Conservation (phyloP, 2,113 vertebrate genomes). For the Muntiacus muntjak region DNA sequence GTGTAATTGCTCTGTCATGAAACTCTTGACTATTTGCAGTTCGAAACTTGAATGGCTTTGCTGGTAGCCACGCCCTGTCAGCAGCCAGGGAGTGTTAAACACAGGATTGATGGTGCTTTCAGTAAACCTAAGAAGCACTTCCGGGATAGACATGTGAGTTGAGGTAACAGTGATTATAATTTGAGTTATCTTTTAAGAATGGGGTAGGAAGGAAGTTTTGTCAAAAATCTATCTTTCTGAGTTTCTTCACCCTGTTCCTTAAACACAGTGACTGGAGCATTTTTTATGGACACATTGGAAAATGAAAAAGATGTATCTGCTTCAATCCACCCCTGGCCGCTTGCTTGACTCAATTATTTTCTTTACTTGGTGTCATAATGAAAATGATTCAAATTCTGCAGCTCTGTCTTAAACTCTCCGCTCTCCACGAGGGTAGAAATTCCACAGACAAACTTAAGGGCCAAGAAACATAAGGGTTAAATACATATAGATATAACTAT, state of each 20-base stretch:
- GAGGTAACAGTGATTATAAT: not conserved
- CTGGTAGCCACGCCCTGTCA: not conserved
- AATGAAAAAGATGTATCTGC: not conserved
- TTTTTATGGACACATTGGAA: not conserved
- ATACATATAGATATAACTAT: not conserved
- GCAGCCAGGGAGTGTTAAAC: not conserved
- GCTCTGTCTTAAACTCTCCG: not conserved
- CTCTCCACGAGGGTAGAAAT: not conserved
- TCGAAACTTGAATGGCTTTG: not conserved
- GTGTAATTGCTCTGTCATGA: not conserved
- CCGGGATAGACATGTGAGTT: not conserved
- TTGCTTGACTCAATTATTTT: not conserved
- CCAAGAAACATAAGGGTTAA: not conserved
- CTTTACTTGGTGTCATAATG: not conserved
- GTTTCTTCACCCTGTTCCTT: slow-evolving; percentile 2
- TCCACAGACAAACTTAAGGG: not conserved
- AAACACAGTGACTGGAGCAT: not conserved
- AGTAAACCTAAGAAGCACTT: not conserved
- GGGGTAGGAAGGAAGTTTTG: not conserved
- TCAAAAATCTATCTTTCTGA: not conserved
- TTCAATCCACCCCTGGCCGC: not conserved
- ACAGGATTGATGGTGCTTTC: not conserved
- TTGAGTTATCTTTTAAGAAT: not conserved
- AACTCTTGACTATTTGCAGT: not conserved
- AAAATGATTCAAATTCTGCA: not conserved